Evolutionary conservation across 2,888 invertebrate genomes (phyloP).

Genomic region (Aplocera efformata): DNA sequence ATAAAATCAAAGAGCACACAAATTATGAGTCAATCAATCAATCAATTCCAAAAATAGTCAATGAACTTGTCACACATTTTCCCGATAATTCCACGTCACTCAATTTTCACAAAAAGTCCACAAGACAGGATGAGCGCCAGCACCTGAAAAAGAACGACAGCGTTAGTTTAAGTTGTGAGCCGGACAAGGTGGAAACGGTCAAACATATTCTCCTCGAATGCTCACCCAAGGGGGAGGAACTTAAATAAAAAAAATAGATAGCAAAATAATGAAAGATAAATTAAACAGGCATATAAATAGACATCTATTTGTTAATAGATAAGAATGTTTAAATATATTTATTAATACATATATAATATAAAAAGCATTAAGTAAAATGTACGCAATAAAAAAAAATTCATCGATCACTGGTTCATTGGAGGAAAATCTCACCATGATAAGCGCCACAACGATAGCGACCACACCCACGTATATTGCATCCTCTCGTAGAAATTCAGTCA

Average conservation of each 20-base stretch:
- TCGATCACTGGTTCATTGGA: no score
- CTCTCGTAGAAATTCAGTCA: constrained; percentile 85
- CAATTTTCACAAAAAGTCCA: constrained; percentile 91
- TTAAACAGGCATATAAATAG: no score
- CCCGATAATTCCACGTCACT: constrained; percentile 60
- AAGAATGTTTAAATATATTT: no score
- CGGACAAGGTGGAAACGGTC: no score
- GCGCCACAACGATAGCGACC: constrained; percentile 90
- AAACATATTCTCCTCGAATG: no score
- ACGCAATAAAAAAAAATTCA: no score
- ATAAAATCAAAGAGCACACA: constrained; percentile 20
- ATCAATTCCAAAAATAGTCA: constrained; percentile 21
- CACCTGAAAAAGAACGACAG: constrained; percentile 78
- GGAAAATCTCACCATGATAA: constrained; percentile 85
- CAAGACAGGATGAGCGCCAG: constrained; percentile 92
- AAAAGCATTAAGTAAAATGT: no score
- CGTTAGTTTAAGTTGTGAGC: not conserved
- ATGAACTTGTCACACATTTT: constrained; percentile 21
- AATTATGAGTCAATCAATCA: constrained; percentile 23
- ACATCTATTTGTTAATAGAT: no score
- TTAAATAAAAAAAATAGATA: no score
- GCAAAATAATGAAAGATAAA: no score
- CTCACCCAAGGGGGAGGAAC: no score
- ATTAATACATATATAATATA: no score
- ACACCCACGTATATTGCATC: constrained; percentile 91